Base-by-base conservation (phyloP, 2,113 vertebrate species). In the Dinomys branickii region DNA sequence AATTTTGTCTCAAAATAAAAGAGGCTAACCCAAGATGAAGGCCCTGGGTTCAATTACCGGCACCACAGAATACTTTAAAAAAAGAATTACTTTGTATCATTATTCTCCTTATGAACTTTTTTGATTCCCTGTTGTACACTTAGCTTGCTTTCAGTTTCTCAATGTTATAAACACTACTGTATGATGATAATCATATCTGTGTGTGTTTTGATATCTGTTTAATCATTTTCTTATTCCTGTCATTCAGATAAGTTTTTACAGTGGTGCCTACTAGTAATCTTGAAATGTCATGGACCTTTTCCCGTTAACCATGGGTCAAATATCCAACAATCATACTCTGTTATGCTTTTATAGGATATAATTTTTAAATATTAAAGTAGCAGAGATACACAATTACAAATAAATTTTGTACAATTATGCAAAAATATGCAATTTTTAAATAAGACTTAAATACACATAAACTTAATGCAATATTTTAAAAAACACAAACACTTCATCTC, bases 381-480 rank as follows among this genome's bases (percentile, higher is more conserved):
- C 16, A 38, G 65, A 85, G n/a, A 87, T 38, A 56, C 47, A 77
- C 10, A 67, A 85, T 63, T 88, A 56, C 44, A 87, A 91, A 78
- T 86, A 2, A 5, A 54, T 50, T 88, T 90, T 73, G 71, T 35
- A 84, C 11, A 77, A 30, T 50, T 63, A 63, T 71, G 71, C 85
- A 75, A 89, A 96, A 77, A 54, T 44, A 52, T 2, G 17, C 38
- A 50, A 38, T 75, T 89, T 85, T 92, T 47, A 94, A 90, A 47
- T 52, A 80, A 77, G 71, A 38, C 12, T 83, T 93, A 80, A 24
- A n/a, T 13, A 28, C 67, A 35, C 33, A 50, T 22, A 44, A 96
- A 54, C 50, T 81, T 81, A 75, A 92, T 12, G 33, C 26, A 47
- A 86, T 89, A 67, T 35, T 85, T 67, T 71, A 80, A 88, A 77